Base-by-base conservation (phyloP, 2,113 vertebrate genomes). In the Monopterus albus region DNA sequence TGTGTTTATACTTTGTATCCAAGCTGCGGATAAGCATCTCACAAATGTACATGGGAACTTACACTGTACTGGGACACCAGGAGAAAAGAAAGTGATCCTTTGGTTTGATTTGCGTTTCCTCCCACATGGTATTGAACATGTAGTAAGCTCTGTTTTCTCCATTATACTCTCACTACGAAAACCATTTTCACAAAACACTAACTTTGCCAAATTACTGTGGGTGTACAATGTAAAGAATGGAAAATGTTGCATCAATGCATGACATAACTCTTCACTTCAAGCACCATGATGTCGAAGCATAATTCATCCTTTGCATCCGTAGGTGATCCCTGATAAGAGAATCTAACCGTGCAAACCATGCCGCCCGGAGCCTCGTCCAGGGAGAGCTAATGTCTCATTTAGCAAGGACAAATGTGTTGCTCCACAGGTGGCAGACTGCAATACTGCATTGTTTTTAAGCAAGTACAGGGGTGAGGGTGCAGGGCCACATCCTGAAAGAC, bases 331-430 rank as follows among this genome's bases (percentile, higher is more conserved):
- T 39, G 45, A 17, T 64, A 11, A 78, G 35, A 28, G 14, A 61
- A 36, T 60, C 53, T 25, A 68, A 64, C 66, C 40, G 56, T 71
- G 69, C 26, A 46, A 57, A 62, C 53, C 62, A 65, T 36, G 15
- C 55, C 25, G 62, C 49, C 67, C 62, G 45, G 49, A 49, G 49
- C 51, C 66, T 74, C 40, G 6, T 56, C 61, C 75, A 66, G 25
- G 36, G 12, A 38, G 60, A 87, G 80, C 56, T 55, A 40, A 49
- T 18, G 2, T 59, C 56, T 73, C n/a, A n/a, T n/a, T n/a, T n/a
- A n/a, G 42, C 7, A 17, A 63, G 52, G 47, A 67, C 63, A 65
- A 12, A 17, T 47, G 35, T 14, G 59, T 25, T 58, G 10, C 46
- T 78, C 60, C n/a, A 23, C 12, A 52, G 18, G 60, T n/a, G 4